These are phyloP conservation scores for Dinocampus coccinellae DNA, from an alignment of 2,888 invertebrate species.

Conservation along the genomic window DNA sequence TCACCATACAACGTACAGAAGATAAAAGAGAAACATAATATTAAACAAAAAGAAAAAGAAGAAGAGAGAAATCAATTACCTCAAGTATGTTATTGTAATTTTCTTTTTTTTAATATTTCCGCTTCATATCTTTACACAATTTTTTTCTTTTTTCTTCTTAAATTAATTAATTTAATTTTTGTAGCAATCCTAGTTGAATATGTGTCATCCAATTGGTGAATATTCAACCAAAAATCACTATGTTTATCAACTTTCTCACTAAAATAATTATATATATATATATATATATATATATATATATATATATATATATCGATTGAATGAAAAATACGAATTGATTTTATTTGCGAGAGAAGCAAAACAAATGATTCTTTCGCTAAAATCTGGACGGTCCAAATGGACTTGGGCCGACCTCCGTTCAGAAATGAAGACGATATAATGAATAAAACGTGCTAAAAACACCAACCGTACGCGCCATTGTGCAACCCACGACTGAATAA, in stretches of 20 bases:
- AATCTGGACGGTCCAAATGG: conserved; percentile 63
- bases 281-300: too few relatives aligned
- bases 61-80: neutral
- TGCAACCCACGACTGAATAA: conserved; percentile 62
- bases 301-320: too few relatives aligned
- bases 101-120: neutral
- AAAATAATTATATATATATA: too few relatives aligned
- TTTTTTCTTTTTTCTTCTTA: neutral
- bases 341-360: conserved; percentile 17
- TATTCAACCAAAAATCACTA: too few relatives aligned
- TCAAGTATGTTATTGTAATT: neutral
- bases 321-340: conserved; percentile 22
- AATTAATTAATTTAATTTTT: neutral
- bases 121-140: neutral
- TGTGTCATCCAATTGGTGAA: too few relatives aligned
- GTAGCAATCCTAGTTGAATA: neutral
- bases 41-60: too few relatives aligned
- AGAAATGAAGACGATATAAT: conserved; percentile 63
- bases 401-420: conserved; percentile 65
- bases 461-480: conserved; percentile 63
- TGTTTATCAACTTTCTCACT: too few relatives aligned
- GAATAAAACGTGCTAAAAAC: conserved; percentile 42
- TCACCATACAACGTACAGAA: neutral
- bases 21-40: neutral
- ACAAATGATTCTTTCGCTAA: conserved; percentile 45